Percentiles rank a stretch among this genome's conserved stretches.
These are phyloP conservation scores for Drosophila colorata DNA, from an alignment of 2,888 invertebrate species.

Conservation along the genomic window DNA sequence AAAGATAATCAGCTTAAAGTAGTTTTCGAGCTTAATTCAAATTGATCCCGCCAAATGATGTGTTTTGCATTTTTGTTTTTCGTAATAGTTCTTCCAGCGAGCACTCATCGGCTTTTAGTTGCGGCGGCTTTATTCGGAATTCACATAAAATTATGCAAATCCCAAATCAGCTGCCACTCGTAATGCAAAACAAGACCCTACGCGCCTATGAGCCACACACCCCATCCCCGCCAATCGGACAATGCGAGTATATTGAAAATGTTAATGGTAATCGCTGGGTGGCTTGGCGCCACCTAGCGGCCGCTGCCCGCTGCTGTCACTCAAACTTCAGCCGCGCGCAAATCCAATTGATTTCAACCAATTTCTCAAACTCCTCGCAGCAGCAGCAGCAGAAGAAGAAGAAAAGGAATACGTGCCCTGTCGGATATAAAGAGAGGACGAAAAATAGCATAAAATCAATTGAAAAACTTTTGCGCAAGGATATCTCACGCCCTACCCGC, in stretches of 20 bases:
- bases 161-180: slow-evolving; percentile 47
- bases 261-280: slow-evolving; percentile 43
- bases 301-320: slow-evolving; percentile 54
- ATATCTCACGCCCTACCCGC: slow-evolving; percentile 48
- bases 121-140: not conserved
- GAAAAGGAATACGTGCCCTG: slow-evolving; percentile 58
- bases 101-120: slow-evolving; percentile 13
- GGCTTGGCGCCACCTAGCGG: slow-evolving; percentile 39
- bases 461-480: slow-evolving; percentile 70
- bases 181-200: slow-evolving; percentile 50
- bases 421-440: slow-evolving; percentile 61
- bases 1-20: not conserved
- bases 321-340: slow-evolving; percentile 59
- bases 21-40: not conserved
- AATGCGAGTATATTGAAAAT: slow-evolving; percentile 60
- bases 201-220: slow-evolving; percentile 45
- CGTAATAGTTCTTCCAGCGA: slow-evolving; percentile 33
- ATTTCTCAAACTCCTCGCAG: slow-evolving; percentile 45
- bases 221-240: not conserved
- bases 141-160: slow-evolving; percentile 63
- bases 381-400: not conserved
- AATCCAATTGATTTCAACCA: slow-evolving; percentile 81
- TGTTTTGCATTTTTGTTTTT: slow-evolving; percentile 4
- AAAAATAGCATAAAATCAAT: slow-evolving; percentile 79
- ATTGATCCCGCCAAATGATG: not conserved